These are phyloP conservation scores for Spizaetus ornatus DNA, from an alignment of 2,113 vertebrate genomes.

Conservation along the genomic window DNA sequence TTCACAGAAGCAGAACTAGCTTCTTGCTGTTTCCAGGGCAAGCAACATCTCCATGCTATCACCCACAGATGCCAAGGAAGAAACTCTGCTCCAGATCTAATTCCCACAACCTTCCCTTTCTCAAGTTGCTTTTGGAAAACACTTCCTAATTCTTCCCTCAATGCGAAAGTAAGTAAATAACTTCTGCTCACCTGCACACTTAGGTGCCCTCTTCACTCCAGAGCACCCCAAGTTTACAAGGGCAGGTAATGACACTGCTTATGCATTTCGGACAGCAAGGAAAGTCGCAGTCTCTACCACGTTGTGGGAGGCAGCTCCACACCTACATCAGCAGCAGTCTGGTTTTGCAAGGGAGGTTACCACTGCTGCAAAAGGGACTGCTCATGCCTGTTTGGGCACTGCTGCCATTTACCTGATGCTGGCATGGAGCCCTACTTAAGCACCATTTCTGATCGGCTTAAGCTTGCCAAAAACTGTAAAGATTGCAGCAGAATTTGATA, in stretches of 20 bases:
- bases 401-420: not conserved
- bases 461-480: not conserved
- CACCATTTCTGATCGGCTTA: not conserved
- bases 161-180: not conserved
- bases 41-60: not conserved
- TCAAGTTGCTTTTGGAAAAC: not conserved
- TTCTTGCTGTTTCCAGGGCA: not conserved
- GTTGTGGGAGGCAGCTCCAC: not conserved
- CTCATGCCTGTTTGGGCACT: not conserved
- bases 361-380: not conserved
- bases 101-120: not conserved
- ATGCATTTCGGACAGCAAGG: accelerated
- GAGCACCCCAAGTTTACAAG: not conserved
- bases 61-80: not conserved
- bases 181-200: not conserved
- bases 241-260: accelerated
- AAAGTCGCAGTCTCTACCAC: accelerated
- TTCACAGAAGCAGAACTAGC: not conserved
- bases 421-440: not conserved
- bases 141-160: not conserved
- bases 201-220: not conserved
- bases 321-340: not conserved
- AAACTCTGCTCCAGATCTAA: not conserved
- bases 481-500: not conserved
- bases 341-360: not conserved